Evolutionary conservation across 2,888 invertebrate species (phyloP).

Genomic region (Deilephila elpenor): DNA sequence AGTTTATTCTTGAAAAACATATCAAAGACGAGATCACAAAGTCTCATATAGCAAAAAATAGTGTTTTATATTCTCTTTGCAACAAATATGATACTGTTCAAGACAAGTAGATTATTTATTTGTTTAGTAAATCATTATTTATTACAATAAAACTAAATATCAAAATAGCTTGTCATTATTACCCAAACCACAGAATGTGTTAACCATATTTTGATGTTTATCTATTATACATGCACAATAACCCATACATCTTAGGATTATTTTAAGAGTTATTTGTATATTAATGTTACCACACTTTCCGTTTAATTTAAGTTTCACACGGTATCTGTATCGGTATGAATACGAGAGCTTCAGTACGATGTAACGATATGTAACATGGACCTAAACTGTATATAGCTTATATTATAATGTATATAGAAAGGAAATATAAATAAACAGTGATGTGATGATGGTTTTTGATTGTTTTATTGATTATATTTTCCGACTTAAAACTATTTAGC

Average conservation of each 20-base stretch:
- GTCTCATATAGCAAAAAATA: no score
- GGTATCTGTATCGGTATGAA: neutral
- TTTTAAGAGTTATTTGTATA: slow-evolving; percentile 4
- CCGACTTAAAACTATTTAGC: neutral
- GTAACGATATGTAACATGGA: slow-evolving; percentile 66
- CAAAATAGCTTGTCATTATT: neutral
- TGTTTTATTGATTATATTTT: slow-evolving; percentile 34
- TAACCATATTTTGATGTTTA: slow-evolving; percentile 14
- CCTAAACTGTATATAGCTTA: slow-evolving; percentile 80
- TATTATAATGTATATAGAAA: slow-evolving; percentile 72
- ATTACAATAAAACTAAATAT: no score
- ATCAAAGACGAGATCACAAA: no score
- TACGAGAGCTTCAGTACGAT: slow-evolving; percentile 28
- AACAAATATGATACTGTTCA: no score
- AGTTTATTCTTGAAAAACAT: no score
- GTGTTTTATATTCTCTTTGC: no score
- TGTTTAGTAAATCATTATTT: no score
- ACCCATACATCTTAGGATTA: neutral
- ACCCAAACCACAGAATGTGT: neutral
- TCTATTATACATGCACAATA: slow-evolving; percentile 12
- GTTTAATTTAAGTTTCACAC: neutral
- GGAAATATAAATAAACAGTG: slow-evolving; percentile 64
- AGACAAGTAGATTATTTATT: no score
- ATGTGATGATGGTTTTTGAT: slow-evolving; percentile 47
- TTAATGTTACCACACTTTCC: slow-evolving; percentile 16